phyloP scores from a whole-genome alignment of 64 coral and sea anemone species.

The Pocillopora damicornis region DNA sequence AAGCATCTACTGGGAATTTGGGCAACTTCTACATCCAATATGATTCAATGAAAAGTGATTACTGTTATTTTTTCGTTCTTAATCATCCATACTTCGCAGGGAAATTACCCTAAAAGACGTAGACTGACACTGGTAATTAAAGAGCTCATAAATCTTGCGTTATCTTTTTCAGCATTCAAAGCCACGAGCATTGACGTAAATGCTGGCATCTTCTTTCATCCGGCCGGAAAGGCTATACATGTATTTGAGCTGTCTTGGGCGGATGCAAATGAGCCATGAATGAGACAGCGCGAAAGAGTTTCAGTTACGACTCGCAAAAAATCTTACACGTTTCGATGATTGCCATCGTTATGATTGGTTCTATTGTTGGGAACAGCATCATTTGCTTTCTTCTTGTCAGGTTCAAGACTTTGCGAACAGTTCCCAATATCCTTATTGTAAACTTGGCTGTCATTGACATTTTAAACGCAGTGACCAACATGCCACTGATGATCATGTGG shows the following conservation, averaged over 20 bases:
- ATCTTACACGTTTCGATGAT: conserved; percentile 20
- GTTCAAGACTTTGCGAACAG: conserved; percentile 54
- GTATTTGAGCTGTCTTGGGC: not conserved
- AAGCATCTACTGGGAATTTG: too few species aligned
- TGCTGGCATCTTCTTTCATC: too few species aligned
- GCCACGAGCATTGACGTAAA: too few species aligned
- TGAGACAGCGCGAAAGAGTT: not conserved
- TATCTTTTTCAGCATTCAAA: too few species aligned
- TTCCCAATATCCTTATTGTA: conserved; percentile 58
- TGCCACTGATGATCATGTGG: conserved; percentile 63
- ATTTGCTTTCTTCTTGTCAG: conserved; percentile 30
- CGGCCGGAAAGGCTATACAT: too few species aligned
- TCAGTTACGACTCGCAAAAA: not conserved
- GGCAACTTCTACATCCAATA: too few species aligned
- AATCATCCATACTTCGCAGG: too few species aligned
- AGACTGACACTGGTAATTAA: too few species aligned
- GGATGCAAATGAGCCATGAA: not conserved
- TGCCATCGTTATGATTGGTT: conserved; percentile 24
- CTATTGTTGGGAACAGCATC: conserved; percentile 32
- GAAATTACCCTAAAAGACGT: too few species aligned
- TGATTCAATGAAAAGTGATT: too few species aligned
- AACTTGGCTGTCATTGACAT: conserved; percentile 59
- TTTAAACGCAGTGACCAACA: conserved; percentile 49
- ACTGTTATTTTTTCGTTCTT: too few species aligned
- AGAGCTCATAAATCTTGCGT: too few species aligned